Evolutionary conservation across 2,113 vertebrate genomes (phyloP), one percentile per base, ranked within the genome.

Genomic region (Sisor rabdophorus): DNA sequence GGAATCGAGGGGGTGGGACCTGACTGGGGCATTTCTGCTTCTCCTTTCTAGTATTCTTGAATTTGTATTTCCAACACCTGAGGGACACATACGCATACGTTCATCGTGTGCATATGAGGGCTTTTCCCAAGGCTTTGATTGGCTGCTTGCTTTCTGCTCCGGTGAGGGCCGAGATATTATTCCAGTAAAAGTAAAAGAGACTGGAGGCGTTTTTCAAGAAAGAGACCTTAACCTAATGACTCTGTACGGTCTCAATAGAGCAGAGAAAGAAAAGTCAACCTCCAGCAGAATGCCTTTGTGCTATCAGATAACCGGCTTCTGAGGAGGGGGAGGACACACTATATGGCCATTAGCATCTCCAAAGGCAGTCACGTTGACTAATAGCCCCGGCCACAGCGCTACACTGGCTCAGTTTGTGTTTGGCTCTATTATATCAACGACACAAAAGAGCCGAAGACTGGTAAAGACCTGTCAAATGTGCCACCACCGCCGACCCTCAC

Each of bases 281-380:
- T 87, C 84, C 79, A 79, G 85, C 85, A 86, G 84, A 88, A 87
- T 91, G 91, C 87, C 91, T 95, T 95, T 93, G 93, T 95, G 91
- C 91, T 83, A 90, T 91, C 90, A 90, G 88, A 90, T 91, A 90
- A 89, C 89, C 84, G 83, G 80, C 84, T 90, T 91, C 87, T 88
- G 88, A 80, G 88, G 84, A 87, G 87, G 92, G 91, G 90, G 75
- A 81, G 90, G 89, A 92, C 90, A 89, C 91, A 92, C 94, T 92
- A 94, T 92, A 91, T 93, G 52, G 8, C 88, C 85, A 97, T 98
- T 97, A 96, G 95, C 97, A 98, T 98, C 94, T 98, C 93, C 93
- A 98, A 97, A 97, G 95, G 87, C 91, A 83, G 87, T 91, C 92
- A 90, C 91, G 91, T 89, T 28, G 64, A 93, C 91, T 93, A 87